Evolutionary conservation across 2,888 invertebrate genomes (phyloP).

Genomic region (Acronicta leporina): DNA sequence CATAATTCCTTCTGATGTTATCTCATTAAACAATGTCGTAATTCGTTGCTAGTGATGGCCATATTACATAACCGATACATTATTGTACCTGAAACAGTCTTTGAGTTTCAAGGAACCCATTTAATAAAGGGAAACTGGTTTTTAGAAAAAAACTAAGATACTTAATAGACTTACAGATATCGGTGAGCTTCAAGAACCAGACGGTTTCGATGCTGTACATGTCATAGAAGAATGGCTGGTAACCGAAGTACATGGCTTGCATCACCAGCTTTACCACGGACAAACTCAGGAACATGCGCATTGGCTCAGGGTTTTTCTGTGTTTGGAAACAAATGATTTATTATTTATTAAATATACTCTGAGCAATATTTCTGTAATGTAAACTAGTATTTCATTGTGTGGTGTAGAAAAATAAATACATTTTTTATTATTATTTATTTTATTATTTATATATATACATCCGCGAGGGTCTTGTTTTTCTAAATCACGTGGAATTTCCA

Average conservation of each 20-base stretch:
- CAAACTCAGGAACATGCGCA: conserved; percentile 74
- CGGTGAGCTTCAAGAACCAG: conserved; percentile 70
- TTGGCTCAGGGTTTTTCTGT: conserved; percentile 74
- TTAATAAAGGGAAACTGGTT: no score
- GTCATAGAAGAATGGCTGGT: conserved; percentile 63
- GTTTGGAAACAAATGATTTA: not conserved
- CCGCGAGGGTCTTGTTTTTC: no score
- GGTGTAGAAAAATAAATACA: no score
- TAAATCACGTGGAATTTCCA: no score
- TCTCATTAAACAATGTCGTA: not conserved
- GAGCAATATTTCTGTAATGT: no score
- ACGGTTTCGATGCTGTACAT: conserved; percentile 57
- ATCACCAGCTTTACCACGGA: conserved; percentile 71
- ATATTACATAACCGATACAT: no score
- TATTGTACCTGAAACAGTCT: not conserved
- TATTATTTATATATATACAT: no score
- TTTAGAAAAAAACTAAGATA: no score
- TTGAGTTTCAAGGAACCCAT: not conserved
- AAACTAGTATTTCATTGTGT: no score
- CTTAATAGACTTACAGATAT: conserved; percentile 68
- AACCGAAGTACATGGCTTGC: conserved; percentile 71
- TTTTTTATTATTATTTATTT: no score
- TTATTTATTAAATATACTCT: no score
- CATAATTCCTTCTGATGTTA: no score
- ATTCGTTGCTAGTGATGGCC: not conserved